These are phyloP conservation scores for Trachelus stipa DNA, from an alignment of 2,888 invertebrate genomes.

Conservation along the genomic window DNA sequence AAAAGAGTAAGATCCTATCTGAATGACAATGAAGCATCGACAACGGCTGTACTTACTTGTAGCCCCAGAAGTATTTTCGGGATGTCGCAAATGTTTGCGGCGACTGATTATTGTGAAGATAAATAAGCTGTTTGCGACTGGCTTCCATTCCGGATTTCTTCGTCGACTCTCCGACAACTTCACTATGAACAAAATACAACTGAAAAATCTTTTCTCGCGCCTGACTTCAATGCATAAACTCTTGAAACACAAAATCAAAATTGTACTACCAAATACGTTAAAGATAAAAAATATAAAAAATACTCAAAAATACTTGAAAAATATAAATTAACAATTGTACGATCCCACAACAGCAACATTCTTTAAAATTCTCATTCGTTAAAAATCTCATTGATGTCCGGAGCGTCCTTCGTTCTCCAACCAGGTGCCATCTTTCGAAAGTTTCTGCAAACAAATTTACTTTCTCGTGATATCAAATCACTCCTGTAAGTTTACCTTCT, in stretches of 20 bases:
- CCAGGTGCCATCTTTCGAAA: background rate
- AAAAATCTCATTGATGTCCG: background rate
- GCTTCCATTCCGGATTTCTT: constrained; percentile 48
- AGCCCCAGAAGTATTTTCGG: constrained; percentile 39
- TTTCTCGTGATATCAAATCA: background rate
- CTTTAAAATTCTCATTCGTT: background rate
- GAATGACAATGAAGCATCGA: background rate
- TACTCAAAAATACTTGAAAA: background rate
- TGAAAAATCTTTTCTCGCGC: constrained; percentile 1
- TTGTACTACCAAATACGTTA: background rate
- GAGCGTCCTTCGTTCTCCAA: background rate
- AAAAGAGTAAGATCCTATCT: background rate
- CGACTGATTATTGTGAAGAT: constrained; percentile 54
- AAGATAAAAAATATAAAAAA: background rate
- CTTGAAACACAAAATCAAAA: background rate
- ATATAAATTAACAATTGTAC: background rate
- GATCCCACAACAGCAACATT: background rate
- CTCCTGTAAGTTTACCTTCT: background rate
- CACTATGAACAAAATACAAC: constrained; percentile 24
- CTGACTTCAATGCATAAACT: background rate
- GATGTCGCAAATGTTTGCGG: constrained; percentile 44
- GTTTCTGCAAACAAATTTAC: background rate
- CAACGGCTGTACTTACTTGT: constrained; percentile 34
- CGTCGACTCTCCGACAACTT: constrained; percentile 53
- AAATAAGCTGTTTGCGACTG: constrained; percentile 56